These are phyloP conservation scores for Drosophila anceps DNA, from an alignment of 2,888 invertebrate species.

Conservation along the genomic window DNA sequence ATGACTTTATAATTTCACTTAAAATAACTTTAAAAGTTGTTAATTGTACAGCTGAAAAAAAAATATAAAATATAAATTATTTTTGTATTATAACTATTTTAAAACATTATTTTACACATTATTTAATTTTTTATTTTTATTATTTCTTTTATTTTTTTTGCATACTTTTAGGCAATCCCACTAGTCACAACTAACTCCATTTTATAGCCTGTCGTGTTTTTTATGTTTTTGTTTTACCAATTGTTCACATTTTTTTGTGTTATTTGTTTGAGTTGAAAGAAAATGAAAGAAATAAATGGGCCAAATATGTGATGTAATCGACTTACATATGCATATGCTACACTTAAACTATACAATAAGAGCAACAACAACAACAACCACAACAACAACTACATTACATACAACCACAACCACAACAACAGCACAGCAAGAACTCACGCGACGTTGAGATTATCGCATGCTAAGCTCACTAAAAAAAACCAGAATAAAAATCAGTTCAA, in stretches of 20 bases:
- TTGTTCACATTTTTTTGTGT: constrained; percentile 68
- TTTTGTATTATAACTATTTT: constrained; percentile 1
- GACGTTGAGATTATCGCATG: constrained; percentile 73
- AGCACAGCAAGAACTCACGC: constrained; percentile 68
- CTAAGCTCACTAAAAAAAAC: constrained; percentile 59
- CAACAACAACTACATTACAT: constrained; percentile 50
- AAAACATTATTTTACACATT: constrained; percentile 11
- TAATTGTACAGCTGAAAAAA: neutral
- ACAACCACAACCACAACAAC: constrained; percentile 54
- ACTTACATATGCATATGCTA: constrained; percentile 52
- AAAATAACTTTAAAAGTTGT: neutral
- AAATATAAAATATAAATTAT: neutral
- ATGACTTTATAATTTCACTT: neutral
- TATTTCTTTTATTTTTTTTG: constrained; percentile 62
- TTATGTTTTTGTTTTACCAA: constrained; percentile 55
- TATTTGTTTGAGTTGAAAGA: constrained; percentile 56
- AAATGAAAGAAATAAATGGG: constrained; percentile 30
- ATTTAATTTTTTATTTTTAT: constrained; percentile 42
- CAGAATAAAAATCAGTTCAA: constrained; percentile 59
- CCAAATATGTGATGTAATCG: constrained; percentile 54
- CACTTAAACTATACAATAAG: constrained; percentile 58
- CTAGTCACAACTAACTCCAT: constrained; percentile 85
- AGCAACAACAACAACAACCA: constrained; percentile 41
- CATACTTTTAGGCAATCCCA: constrained; percentile 84
- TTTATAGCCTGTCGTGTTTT: constrained; percentile 77